phyloP scores from a whole-genome alignment of 2,888 invertebrate species.

The Caenorhabditis zanzibari region DNA sequence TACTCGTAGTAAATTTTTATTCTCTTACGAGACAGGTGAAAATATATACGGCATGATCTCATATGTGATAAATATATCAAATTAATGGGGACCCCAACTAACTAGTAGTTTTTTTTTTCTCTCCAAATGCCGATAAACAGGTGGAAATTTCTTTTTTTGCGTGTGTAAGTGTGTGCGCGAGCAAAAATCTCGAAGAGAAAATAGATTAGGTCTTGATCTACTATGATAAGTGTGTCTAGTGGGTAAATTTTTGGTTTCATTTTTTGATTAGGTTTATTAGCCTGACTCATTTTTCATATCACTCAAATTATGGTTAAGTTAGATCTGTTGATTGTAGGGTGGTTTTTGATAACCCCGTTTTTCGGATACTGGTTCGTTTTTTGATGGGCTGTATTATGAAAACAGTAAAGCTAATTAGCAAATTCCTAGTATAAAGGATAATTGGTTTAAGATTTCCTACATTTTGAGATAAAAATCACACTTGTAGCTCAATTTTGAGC shows the following conservation, averaged over 20 bases:
- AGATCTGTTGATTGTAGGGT: slow-evolving; percentile 16
- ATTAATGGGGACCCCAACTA: neutral
- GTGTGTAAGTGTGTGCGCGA: neutral
- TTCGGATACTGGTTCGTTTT: too few species aligned
- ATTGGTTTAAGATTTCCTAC: too few species aligned
- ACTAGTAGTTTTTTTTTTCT: neutral
- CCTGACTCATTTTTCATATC: neutral
- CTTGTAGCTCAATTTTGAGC: too few species aligned
- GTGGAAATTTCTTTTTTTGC: neutral
- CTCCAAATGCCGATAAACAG: slow-evolving; percentile 14
- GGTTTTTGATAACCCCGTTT: too few species aligned
- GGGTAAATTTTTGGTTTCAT: slow-evolving; percentile 5
- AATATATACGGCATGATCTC: slow-evolving; percentile 1
- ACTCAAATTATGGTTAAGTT: slow-evolving; percentile 8
- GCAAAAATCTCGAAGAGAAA: slow-evolving; percentile 7
- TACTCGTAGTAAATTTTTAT: too few species aligned
- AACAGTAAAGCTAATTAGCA: too few species aligned
- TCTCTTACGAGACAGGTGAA: neutral
- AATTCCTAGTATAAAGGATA: too few species aligned
- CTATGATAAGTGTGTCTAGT: neutral
- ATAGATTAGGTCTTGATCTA: slow-evolving; percentile 12
- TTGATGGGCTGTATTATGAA: too few species aligned
- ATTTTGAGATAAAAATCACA: too few species aligned
- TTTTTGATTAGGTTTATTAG: neutral
- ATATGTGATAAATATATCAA: neutral